Base-by-base conservation (phyloP, 2,888 invertebrate species). In the Troides oblongomaculatus region DNA sequence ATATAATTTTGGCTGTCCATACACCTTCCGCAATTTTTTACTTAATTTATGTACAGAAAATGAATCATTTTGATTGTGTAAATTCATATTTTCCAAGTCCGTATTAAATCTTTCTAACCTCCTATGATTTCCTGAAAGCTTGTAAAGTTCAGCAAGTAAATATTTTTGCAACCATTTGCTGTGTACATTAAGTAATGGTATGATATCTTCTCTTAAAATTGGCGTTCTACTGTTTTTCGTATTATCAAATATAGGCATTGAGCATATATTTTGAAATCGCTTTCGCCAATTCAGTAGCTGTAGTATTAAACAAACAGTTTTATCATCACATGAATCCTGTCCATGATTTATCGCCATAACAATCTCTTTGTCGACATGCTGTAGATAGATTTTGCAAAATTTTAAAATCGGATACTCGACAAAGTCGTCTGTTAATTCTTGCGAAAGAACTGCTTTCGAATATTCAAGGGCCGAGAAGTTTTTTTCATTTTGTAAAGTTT, bases 141-240 rank as follows among this genome's bases (percentile, higher is more conserved):
- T 81, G 56, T 83, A 84, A 36, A 92, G 71, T 65, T 80, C 81
- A 46, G 81, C 79, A 2, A 95, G 78, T 36, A 95, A 85, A 84
- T 94, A 92, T 80, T 97, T 97, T 23, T 93, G 85, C 56, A 97
- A 81, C 97, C 97, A 97, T 83, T 95, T 95, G 77, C 94, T 95
- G 80, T 97, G 96, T 17, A 96, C 89, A 74, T 94, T 91, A 0
- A 97, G 79, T 65, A 94, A 89, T n/a, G 94, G 93, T 59, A 94
- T 84, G 1, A 95, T 86, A 71, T 94, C 93, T 64, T 94, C 88
- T 72, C 90, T 87, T 59, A 93, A 74, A 73, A 89, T 81, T 74
- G 82, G 78, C 65, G 82, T 77, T 74, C 83, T 82, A 75, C 86
- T 86, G 66, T 87, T 83, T 60, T 81, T 83, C 18, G 82, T 78